Evolutionary conservation across 1,140 invertebrate genomes (phyloP), one percentile per base, ranked within the genome.

Genomic region (Brachionus koreanus): DNA sequence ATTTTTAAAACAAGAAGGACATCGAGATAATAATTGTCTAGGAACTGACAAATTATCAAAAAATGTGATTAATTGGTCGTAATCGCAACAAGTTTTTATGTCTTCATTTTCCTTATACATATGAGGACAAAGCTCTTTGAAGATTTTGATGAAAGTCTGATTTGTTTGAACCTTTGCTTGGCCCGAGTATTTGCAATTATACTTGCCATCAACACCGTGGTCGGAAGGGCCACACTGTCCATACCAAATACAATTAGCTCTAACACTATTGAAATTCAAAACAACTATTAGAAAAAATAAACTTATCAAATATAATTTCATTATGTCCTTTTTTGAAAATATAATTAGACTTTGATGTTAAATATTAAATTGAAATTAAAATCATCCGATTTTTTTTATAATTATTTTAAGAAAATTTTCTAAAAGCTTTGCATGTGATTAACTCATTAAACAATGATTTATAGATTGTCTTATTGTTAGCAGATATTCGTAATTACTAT

Each of bases 171-270:
- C 3, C 19, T 37, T 52, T 16, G 82, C 42, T n/a, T 69, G 7
- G 12, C 82, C 82, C 52, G 57, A 72, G 25, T 82, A 82, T 52
- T 69, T 23, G 57, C 82, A 82, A 67, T 82, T 82, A 29, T 67
- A 82, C 7, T 25, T 37, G 2, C 25, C 57, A 43, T 46, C 29
- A 10, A 39, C 39, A 4, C 61, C 79, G 5, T 19, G 39, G 1
- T 33, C 42, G 12, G 57, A 42, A n/a, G 6, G 12, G 4, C 67
- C 82, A 61, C 82, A 82, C 25, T 82, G 3, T 39, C 82, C 82
- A 43, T 82, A 82, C 82, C 65, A 74, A 16, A 74, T 63, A 29
- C 82, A 82, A 72, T 82, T 25, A 57, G 12, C 7, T 16, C 25
- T 29, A 5, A 25, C 63, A n/a, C 37, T 19, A 16, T n/a, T 19